Percentiles rank a stretch among this genome's conserved stretches.
phyloP scores from a whole-genome alignment of 1,140 invertebrate genomes.

The Aphelinus atriplicis region DNA sequence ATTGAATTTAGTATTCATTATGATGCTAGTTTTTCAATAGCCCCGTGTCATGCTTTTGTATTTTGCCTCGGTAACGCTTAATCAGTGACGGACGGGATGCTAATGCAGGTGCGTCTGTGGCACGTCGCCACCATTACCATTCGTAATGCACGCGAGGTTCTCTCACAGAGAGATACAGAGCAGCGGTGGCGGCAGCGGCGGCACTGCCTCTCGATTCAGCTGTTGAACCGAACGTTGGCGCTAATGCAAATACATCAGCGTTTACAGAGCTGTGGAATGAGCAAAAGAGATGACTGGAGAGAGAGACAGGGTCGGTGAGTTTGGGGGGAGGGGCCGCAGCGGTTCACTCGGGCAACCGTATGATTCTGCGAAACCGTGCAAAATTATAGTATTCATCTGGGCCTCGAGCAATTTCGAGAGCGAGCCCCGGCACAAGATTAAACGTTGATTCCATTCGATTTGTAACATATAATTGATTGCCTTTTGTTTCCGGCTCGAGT shows the following conservation, averaged over 20 bases:
- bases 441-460: too few relatives aligned
- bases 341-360: neutral
- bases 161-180: too few relatives aligned
- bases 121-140: constrained; percentile 63
- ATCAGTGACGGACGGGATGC: constrained; percentile 63
- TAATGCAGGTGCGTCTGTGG: constrained; percentile 59
- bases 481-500: too few relatives aligned
- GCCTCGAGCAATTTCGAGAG: neutral
- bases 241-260: constrained; percentile 58
- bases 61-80: neutral
- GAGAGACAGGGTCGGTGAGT: neutral
- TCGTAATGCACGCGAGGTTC: constrained; percentile 56
- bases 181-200: neutral
- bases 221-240: constrained; percentile 40
- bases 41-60: too few relatives aligned
- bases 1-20: too few relatives aligned
- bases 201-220: constrained; percentile 29
- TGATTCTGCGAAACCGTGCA: neutral
- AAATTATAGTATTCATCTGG: neutral
- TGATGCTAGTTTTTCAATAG: too few relatives aligned
- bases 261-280: constrained; percentile 52
- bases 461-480: too few relatives aligned
- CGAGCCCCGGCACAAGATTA: too few relatives aligned
- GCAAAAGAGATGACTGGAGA: neutral
- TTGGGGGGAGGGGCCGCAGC: neutral